Evolutionary conservation across 2,888 invertebrate genomes (phyloP).

Genomic region (Notodonta ziczac): DNA sequence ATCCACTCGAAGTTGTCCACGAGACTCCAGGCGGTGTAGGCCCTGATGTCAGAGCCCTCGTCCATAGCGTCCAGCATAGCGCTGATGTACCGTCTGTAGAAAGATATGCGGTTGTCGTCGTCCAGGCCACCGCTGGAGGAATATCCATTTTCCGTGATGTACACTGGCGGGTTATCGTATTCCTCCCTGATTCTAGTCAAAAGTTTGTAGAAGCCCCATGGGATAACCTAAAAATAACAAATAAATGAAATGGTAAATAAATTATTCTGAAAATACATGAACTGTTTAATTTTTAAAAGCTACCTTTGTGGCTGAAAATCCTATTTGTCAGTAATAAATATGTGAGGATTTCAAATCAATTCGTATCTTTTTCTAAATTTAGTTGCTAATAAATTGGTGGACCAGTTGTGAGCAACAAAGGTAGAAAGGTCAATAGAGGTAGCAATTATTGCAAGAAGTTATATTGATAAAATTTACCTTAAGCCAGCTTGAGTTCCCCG

Average conservation of each 20-base stretch:
- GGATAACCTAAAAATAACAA: constrained; percentile 68
- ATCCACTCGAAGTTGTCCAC: constrained; percentile 86
- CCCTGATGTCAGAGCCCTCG: constrained; percentile 66
- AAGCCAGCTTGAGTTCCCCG: background rate
- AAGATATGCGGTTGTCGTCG: constrained; percentile 61
- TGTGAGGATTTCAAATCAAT: too few relatives aligned
- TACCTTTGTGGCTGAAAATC: too few relatives aligned
- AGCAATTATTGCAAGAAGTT: background rate
- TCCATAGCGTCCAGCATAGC: constrained; percentile 57
- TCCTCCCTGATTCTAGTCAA: constrained; percentile 75
- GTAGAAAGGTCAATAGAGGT: background rate
- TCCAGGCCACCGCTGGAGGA: constrained; percentile 71
- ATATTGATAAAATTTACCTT: background rate
- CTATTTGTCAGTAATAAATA: too few relatives aligned
- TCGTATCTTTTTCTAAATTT: too few relatives aligned
- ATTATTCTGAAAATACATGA: too few relatives aligned
- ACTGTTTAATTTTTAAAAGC: too few relatives aligned
- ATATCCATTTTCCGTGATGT: constrained; percentile 86
- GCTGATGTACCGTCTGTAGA: background rate
- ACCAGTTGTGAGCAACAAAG: background rate
- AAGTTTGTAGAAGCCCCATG: constrained; percentile 85
- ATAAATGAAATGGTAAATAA: background rate
- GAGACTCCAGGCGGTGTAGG: constrained; percentile 84
- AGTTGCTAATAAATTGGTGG: background rate
- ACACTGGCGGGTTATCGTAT: constrained; percentile 83